Evolutionary conservation across 2,113 vertebrate genomes (phyloP).

Genomic region (Galeopterus variegatus): DNA sequence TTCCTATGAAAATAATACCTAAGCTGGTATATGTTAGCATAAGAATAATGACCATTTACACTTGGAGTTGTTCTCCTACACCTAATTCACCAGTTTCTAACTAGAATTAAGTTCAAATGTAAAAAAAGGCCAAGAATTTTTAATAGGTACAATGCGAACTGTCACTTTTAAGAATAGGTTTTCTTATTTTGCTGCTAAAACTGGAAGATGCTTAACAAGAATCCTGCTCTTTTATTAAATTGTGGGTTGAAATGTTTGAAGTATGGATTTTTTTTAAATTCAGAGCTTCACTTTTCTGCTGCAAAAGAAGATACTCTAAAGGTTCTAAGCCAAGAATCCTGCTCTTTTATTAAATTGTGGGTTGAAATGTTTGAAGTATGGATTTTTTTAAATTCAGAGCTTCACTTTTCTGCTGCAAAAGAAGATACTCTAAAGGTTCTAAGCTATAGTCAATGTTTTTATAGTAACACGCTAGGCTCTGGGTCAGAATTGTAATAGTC

Average conservation of each 20-base stretch:
- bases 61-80: neutral
- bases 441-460: neutral
- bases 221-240: conserved; percentile 37
- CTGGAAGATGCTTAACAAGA: neutral
- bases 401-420: conserved; percentile 3
- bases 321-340: neutral
- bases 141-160: neutral
- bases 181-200: conserved; percentile 38
- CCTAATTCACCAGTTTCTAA: conserved; percentile 52
- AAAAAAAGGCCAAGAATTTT: conserved; percentile 61
- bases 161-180: conserved; percentile 50
- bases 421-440: neutral
- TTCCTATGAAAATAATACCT: conserved; percentile 9
- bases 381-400: neutral
- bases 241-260: conserved; percentile 41
- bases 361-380: conserved; percentile 35
- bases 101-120: conserved; percentile 45
- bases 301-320: neutral
- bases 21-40: neutral
- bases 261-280: neutral
- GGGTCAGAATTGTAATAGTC: neutral
- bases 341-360: conserved; percentile 20
- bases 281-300: conserved; percentile 11
- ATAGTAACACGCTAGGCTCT: neutral
- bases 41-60: neutral